phyloP scores from a whole-genome alignment of 2,888 invertebrate species.

The Colostygia pectinataria region DNA sequence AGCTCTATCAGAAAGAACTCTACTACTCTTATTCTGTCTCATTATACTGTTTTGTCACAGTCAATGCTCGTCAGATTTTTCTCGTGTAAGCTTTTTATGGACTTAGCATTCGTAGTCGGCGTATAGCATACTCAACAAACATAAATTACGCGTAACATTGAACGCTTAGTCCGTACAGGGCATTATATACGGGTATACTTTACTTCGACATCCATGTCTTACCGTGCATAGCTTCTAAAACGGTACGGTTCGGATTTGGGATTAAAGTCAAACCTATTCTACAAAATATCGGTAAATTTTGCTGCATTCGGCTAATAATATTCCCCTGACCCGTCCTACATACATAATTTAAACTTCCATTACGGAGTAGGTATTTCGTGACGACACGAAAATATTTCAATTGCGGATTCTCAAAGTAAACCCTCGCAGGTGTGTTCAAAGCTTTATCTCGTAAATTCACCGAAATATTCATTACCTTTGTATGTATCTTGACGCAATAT shows the following conservation, averaged over 20 bases:
- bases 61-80: no score
- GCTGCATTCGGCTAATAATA: constrained; percentile 45
- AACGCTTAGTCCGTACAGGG: no score
- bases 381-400: constrained; percentile 51
- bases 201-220: neutral
- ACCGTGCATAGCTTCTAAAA: neutral
- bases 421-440: constrained; percentile 31
- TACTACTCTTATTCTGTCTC: no score
- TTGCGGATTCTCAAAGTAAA: constrained; percentile 42
- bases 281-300: constrained; percentile 17
- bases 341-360: constrained; percentile 59
- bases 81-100: no score
- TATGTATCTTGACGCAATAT: constrained; percentile 21
- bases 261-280: constrained; percentile 8
- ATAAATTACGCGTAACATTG: no score
- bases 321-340: constrained; percentile 53
- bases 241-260: neutral
- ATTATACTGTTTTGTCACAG: no score
- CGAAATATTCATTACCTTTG: constrained; percentile 3
- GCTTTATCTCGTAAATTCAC: constrained; percentile 28
- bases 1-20: no score
- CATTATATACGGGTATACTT: no score
- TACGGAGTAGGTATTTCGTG: constrained; percentile 50
- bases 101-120: no score
- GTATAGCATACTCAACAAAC: no score